A percentile compares a stretch with the other conserved stretches of the same genome.
Conservation (phyloP, 2,113 vertebrate species). For the Seriola quinqueradiata region DNA sequence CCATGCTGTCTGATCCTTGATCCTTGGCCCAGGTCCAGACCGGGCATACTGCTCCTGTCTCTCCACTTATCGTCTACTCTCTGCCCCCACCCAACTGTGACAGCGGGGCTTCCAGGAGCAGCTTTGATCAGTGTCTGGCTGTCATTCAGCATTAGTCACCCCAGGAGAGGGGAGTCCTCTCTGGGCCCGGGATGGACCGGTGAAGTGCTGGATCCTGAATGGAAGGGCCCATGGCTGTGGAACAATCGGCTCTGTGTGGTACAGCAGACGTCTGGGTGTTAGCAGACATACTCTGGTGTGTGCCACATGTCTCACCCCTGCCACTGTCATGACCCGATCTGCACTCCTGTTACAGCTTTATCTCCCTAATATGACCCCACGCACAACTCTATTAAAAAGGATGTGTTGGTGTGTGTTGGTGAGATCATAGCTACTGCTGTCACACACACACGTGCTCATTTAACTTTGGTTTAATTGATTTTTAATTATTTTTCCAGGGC, state of each 20-base stretch:
- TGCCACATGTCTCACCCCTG: conserved; percentile 80
- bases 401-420: conserved; percentile 47
- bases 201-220: conserved; percentile 61
- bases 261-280: conserved; percentile 73
- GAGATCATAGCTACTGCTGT: conserved; percentile 59
- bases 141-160: conserved; percentile 82
- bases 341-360: conserved; percentile 76
- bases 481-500: conserved; percentile 67
- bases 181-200: conserved; percentile 57
- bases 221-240: conserved; percentile 61
- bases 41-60: conserved; percentile 77
- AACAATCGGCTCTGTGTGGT: conserved; percentile 79
- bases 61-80: conserved; percentile 71
- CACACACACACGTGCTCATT: conserved; percentile 38
- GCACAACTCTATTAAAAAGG: conserved; percentile 64
- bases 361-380: conserved; percentile 63
- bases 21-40: conserved; percentile 75
- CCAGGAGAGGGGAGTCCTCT: conserved; percentile 63
- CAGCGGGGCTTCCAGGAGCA: conserved; percentile 74
- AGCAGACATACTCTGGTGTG: conserved; percentile 76
- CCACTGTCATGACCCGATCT: conserved; percentile 77
- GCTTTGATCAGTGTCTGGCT: conserved; percentile 82
- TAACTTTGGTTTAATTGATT: conserved; percentile 59
- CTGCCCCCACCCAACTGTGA: conserved; percentile 67
- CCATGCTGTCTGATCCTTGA: conserved; percentile 77